Evolutionary conservation across 2,113 vertebrate genomes (phyloP).

Genomic region (Tetraodon nigroviridis): DNA sequence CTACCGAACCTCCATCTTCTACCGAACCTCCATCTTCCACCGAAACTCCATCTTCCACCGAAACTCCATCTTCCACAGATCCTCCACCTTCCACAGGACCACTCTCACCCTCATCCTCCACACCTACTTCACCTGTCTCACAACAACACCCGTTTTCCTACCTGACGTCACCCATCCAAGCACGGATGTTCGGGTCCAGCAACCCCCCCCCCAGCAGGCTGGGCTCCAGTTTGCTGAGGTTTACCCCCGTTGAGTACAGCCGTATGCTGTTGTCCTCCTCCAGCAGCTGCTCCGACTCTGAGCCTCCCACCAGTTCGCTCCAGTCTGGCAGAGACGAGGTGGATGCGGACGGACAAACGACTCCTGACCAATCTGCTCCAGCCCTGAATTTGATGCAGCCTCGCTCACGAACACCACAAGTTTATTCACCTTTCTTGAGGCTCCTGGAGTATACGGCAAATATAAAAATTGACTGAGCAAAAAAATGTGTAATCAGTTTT

Average conservation of each 20-base stretch:
- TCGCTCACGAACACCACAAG: conserved; percentile 48
- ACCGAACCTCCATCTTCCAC: conserved; percentile 1
- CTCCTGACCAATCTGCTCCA: conserved; percentile 26
- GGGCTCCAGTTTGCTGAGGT: conserved; percentile 69
- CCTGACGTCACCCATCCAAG: conserved; percentile 20
- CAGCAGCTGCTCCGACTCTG: conserved; percentile 8
- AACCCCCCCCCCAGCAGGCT: conserved; percentile 66
- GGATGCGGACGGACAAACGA: conserved; percentile 12
- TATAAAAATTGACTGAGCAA: conserved; percentile 49
- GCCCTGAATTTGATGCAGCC: conserved; percentile 1
- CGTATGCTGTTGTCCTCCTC: conserved; percentile 47
- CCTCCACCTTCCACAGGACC: conserved; percentile 12
- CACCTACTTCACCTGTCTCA: background rate
- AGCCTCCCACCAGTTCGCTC: conserved; percentile 15
- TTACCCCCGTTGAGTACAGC: conserved; percentile 71
- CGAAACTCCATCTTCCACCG: conserved; percentile 29
- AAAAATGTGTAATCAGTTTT: no score
- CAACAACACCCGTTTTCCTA: conserved; percentile 19
- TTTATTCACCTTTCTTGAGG: conserved; percentile 83
- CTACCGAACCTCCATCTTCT: conserved; percentile 2
- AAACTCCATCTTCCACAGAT: background rate
- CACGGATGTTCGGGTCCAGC: conserved; percentile 25
- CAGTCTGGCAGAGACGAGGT: conserved; percentile 38
- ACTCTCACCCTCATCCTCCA: background rate
- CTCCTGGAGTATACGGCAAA: conserved; percentile 82